These are phyloP conservation scores for Lonchura striata DNA, from an alignment of 2,113 vertebrate species.

Conservation along the genomic window DNA sequence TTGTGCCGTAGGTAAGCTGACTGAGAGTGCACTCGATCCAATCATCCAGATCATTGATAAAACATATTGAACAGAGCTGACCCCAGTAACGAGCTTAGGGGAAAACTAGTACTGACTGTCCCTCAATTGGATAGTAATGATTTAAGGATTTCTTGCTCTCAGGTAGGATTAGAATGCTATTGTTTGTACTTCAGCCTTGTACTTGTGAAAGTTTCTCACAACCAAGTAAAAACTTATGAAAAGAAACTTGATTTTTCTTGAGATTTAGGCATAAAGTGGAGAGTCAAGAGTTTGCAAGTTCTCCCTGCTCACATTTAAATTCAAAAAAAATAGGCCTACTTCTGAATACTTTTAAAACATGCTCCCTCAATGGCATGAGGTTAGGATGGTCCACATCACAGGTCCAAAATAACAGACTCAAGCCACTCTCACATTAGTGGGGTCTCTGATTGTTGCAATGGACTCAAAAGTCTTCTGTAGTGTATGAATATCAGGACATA, in stretches of 20 bases:
- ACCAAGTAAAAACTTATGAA: neutral
- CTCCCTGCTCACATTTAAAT: rapidly evolving
- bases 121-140: rapidly evolving
- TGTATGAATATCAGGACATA: neutral
- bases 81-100: neutral
- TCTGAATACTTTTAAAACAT: neutral
- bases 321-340: neutral
- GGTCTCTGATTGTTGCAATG: neutral
- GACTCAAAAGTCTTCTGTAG: neutral
- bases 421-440: neutral
- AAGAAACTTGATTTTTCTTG: neutral
- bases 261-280: neutral
- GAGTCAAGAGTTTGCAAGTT: neutral
- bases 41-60: neutral
- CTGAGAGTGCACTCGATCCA: rapidly evolving
- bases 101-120: neutral
- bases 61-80: neutral
- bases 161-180: neutral
- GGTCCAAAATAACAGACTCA: neutral
- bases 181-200: neutral
- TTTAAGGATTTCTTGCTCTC: neutral
- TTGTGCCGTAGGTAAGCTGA: neutral
- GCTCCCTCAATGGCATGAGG: neutral
- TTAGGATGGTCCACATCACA: neutral
- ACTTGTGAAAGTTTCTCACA: neutral